Conservation (phyloP, 2,888 invertebrate species). For the Thera britannica region DNA sequence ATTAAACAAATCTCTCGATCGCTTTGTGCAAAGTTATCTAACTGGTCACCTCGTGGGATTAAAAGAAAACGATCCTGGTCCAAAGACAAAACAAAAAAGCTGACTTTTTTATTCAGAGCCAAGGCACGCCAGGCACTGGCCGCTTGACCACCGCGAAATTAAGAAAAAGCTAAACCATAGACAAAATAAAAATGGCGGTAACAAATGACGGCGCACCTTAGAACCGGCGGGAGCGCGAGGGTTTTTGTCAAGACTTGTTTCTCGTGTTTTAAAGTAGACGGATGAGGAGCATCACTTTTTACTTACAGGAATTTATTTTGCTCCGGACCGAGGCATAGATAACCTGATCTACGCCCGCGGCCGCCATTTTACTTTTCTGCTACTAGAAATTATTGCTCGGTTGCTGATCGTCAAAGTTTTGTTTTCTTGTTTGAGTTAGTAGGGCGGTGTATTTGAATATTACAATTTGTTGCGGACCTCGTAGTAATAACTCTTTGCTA, state of each 20-base stretch:
- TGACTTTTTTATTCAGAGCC: neutral
- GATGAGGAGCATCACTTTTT: slow-evolving; percentile 71
- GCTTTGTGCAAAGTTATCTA: neutral
- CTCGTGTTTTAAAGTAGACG: slow-evolving; percentile 43
- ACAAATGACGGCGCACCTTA: slow-evolving; percentile 57
- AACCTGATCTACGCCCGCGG: slow-evolving; percentile 64
- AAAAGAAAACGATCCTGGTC: neutral
- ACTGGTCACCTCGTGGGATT: neutral
- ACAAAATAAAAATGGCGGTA: slow-evolving; percentile 64
- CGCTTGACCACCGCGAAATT: slow-evolving; percentile 25
- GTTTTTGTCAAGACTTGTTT: slow-evolving; percentile 51
- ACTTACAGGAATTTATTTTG: slow-evolving; percentile 65
- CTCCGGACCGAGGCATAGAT: slow-evolving; percentile 53
- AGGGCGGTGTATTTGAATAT: slow-evolving; percentile 27
- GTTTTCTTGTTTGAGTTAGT: slow-evolving; percentile 40
- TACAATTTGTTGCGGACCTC: slow-evolving; percentile 26
- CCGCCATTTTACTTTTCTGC: slow-evolving; percentile 73
- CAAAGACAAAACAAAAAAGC: neutral
- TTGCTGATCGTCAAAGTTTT: slow-evolving; percentile 49
- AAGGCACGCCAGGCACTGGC: slow-evolving; percentile 11
- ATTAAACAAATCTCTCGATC: neutral
- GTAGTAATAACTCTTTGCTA: slow-evolving; percentile 4
- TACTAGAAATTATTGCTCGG: slow-evolving; percentile 72
- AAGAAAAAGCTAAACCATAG: slow-evolving; percentile 49
- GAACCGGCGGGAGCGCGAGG: slow-evolving; percentile 51